These are phyloP conservation scores for Gymnothorax reevesii DNA, from an alignment of 2,797 vertebrate species.

Conservation along the genomic window DNA sequence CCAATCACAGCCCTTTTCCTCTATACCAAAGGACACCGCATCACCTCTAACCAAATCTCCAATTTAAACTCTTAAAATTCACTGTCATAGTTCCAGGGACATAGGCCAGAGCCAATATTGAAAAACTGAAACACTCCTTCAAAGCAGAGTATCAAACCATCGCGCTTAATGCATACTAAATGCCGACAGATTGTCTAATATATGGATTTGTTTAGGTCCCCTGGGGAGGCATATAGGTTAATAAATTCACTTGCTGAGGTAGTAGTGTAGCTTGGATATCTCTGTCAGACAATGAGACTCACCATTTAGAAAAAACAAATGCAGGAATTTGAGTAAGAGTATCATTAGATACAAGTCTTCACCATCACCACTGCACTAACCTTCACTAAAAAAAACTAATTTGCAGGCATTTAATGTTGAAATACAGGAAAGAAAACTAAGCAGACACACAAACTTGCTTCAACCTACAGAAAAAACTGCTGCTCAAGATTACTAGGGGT, in stretches of 20 bases:
- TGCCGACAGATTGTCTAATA: not conserved
- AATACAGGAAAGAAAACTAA: not conserved
- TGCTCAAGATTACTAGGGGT: not conserved
- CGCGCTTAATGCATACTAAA: not conserved
- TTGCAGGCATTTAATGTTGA: not conserved
- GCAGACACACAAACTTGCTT: not conserved
- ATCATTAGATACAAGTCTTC: not conserved
- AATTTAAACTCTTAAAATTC: not conserved
- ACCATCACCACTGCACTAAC: not conserved
- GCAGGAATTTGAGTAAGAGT: no score
- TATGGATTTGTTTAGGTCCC: not conserved
- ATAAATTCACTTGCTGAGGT: not conserved
- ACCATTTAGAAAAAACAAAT: not conserved
- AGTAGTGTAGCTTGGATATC: not conserved
- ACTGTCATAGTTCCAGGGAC: not conserved
- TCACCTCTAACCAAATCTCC: not conserved
- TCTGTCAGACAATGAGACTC: not conserved
- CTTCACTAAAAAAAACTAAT: not conserved
- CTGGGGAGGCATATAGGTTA: not conserved
- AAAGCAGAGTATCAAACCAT: not conserved
- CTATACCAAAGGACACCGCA: not conserved
- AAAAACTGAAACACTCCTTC: not conserved
- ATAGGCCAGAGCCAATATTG: not conserved
- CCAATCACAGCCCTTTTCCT: not conserved
- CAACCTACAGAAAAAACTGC: not conserved